phyloP scores from a whole-genome alignment of 2,797 vertebrate species.

The Etheostoma perlongum region DNA sequence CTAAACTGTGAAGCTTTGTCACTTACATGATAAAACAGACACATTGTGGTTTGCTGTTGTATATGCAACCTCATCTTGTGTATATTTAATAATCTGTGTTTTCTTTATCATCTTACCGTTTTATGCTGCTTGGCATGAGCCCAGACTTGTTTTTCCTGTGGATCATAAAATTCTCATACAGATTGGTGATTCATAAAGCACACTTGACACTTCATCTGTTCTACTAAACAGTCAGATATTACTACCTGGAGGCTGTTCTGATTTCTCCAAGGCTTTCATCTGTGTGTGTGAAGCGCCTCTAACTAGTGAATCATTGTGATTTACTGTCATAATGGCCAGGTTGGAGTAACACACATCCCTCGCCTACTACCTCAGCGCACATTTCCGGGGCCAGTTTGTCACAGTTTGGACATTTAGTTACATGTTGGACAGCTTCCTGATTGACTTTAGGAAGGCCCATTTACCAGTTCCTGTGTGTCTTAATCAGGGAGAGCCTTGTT shows the following conservation, averaged over 20 bases:
- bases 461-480: conserved; percentile 41
- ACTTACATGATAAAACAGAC: conserved; percentile 12
- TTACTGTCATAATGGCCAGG: conserved; percentile 64
- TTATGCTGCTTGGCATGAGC: not conserved
- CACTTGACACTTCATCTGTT: conserved; percentile 44
- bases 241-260: conserved; percentile 67
- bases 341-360: conserved; percentile 55
- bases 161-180: conserved; percentile 46
- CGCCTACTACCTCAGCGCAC: conserved; percentile 47
- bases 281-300: conserved; percentile 64
- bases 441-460: conserved; percentile 27
- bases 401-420: conserved; percentile 7
- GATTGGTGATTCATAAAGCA: conserved; percentile 55
- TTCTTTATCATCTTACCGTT: conserved; percentile 2
- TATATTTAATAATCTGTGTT: not conserved
- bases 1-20: not conserved
- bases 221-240: conserved; percentile 42
- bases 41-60: not conserved
- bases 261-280: conserved; percentile 66
- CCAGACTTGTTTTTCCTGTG: conserved; percentile 12
- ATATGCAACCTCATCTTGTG: not conserved
- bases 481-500: conserved; percentile 46
- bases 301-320: conserved; percentile 70
- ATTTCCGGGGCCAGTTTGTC: conserved; percentile 29
- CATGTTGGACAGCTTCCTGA: conserved; percentile 9